Evolutionary conservation across 2,888 invertebrate genomes (phyloP).

Genomic region (Andricus quercusramuli): DNA sequence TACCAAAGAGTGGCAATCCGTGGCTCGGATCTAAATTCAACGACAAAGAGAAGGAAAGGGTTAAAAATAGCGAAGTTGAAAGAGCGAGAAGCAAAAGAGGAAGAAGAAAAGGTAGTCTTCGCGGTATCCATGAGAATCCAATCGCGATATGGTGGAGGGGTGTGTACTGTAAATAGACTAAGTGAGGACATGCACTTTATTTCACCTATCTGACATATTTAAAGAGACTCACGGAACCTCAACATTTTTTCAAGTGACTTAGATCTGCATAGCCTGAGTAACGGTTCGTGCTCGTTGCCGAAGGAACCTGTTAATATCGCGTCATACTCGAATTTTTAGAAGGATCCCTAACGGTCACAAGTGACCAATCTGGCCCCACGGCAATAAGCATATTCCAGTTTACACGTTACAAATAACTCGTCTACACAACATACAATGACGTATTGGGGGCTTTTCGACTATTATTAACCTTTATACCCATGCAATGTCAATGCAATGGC

Average conservation of each 20-base stretch:
- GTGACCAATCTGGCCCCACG: constrained; percentile 48
- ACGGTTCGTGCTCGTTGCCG: constrained; percentile 50
- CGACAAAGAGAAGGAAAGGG: constrained; percentile 51
- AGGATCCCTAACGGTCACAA: constrained; percentile 51
- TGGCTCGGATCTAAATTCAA: constrained; percentile 58
- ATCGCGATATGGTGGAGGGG: constrained; percentile 48
- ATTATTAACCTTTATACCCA: constrained; percentile 50
- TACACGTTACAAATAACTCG: constrained; percentile 45
- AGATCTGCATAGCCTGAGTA: constrained; percentile 35
- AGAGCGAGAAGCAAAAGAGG: constrained; percentile 47
- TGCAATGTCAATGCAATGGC: constrained; percentile 32
- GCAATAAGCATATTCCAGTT: constrained; percentile 47
- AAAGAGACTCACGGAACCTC: constrained; percentile 20
- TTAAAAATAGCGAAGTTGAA: constrained; percentile 41
- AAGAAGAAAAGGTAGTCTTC: constrained; percentile 42
- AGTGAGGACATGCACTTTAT: not conserved
- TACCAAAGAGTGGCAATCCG: constrained; percentile 58
- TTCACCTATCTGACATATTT: constrained; percentile 24
- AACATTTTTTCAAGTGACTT: constrained; percentile 1
- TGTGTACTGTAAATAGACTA: not conserved
- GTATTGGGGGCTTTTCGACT: constrained; percentile 51
- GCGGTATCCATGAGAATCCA: constrained; percentile 57
- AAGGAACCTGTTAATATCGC: constrained; percentile 55
- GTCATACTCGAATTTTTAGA: constrained; percentile 52
- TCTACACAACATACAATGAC: constrained; percentile 46